Base-by-base conservation (phyloP, 2,797 vertebrate genomes). In the Lacerta bilineata region DNA sequence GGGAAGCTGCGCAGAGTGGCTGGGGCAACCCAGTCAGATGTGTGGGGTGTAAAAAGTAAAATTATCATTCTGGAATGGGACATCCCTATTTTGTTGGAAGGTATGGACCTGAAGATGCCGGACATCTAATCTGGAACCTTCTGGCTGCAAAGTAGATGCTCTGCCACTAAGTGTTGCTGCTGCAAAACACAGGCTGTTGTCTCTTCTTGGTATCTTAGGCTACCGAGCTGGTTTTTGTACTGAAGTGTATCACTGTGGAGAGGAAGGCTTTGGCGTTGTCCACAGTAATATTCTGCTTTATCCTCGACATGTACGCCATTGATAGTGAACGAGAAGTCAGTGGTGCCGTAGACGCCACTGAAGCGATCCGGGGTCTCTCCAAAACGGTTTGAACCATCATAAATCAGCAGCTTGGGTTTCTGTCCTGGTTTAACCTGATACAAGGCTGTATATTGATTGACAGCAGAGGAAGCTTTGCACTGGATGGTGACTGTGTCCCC, bases 401-500 rank as follows among this genome's bases (percentile, higher is more conserved):
- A 5, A 33, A 86, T 83, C 6, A 89, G 61, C 4, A 92, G 50
- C 20, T 82, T 79, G 25, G 85, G 89, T 10, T 68, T 36, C 61
- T 86, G 25, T 66, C 72, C 85, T 33, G 80, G 27, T 61, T 61
- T 89, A 74, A 89, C 43, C 36, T 91, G 83, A 78, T 83, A 91
- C 20, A 88, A 78, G 15, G 1, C 3, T n/a, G 83, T n/a, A 0
- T 9, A 1, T 36, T 2, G 0, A 13, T 0, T 13, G 5, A n/a
- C 3, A 3, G 23, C 41, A 5, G 64, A 20, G 36, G 66, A 59
- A 50, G 86, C 43, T 43, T 61, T 76, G 64, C 68, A 90, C 9
- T n/a, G 25, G 5, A 92, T 74, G 36, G 83, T 93, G 46, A 84
- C 78, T 8, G 2, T 90, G 13, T 88, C 79, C 80, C 88, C 88